phyloP scores from a whole-genome alignment of 2,797 vertebrate genomes.

The Columba guinea region DNA sequence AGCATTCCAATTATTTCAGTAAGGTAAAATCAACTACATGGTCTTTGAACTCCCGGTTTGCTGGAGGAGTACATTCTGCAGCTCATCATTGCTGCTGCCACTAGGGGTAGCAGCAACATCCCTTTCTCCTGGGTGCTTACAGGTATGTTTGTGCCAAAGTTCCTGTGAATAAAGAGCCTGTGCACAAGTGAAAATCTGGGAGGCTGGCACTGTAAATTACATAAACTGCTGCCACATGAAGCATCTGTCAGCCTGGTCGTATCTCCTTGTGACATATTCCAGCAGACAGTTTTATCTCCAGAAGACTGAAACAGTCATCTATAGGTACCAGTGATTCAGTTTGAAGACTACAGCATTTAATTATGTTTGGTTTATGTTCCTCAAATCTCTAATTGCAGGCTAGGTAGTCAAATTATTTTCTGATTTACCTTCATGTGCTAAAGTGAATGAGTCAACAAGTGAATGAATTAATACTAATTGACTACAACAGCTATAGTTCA shows the following conservation, averaged over 20 bases:
- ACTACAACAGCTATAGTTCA: slow-evolving; percentile 51
- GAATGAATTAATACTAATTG: slow-evolving; percentile 45
- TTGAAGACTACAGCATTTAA: background rate
- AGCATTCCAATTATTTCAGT: background rate
- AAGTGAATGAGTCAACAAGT: slow-evolving; percentile 56
- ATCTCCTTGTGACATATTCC: background rate
- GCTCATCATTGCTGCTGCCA: background rate
- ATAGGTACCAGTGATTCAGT: background rate
- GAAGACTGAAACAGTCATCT: background rate
- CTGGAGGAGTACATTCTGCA: background rate
- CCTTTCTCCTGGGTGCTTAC: background rate
- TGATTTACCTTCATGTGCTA: slow-evolving; percentile 47
- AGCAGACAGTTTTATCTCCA: background rate
- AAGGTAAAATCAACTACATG: background rate
- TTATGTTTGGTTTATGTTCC: slow-evolving; percentile 29
- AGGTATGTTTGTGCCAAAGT: background rate
- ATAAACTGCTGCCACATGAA: background rate
- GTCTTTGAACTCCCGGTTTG: background rate
- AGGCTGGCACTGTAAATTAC: background rate
- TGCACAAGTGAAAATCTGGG: background rate
- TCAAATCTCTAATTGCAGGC: slow-evolving; percentile 32
- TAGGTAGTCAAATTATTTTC: slow-evolving; percentile 50
- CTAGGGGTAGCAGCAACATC: background rate
- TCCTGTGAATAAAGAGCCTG: background rate
- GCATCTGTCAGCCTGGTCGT: background rate